Percentiles rank a stretch among this genome's conserved stretches.
These are phyloP conservation scores for Actinemys pallida DNA, from an alignment of 2,113 vertebrate genomes.

Conservation along the genomic window DNA sequence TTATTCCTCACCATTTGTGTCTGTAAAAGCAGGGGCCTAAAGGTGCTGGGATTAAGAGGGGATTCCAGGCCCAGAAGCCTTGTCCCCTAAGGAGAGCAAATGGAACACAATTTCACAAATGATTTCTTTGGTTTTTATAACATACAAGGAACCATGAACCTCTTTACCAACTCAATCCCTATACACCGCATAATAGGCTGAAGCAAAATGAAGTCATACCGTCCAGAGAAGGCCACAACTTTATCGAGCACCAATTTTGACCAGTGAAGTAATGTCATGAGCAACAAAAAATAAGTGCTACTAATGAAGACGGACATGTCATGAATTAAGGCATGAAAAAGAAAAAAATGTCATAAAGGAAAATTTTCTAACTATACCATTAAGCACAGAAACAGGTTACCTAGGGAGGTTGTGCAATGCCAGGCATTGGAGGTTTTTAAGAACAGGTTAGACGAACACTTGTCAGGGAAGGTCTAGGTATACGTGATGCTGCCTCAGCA, in stretches of 20 bases:
- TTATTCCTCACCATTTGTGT: background rate
- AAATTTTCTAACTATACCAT: background rate
- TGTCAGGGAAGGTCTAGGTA: background rate
- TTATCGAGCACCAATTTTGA: background rate
- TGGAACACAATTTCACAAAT: background rate
- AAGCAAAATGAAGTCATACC: background rate
- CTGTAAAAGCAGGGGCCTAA: background rate
- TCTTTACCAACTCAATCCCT: background rate
- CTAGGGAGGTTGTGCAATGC: background rate
- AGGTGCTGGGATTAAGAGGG: background rate
- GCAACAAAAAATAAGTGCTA: background rate
- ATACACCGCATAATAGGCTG: background rate
- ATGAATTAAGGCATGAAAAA: background rate
- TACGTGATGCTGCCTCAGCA: background rate
- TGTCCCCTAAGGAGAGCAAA: background rate
- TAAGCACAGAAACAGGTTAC: background rate
- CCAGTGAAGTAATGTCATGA: background rate
- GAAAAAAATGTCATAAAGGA: background rate
- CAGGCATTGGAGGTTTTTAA: background rate
- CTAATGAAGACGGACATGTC: background rate
- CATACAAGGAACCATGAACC: background rate
- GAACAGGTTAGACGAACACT: background rate
- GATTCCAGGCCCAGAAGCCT: background rate
- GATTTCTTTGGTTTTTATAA: background rate
- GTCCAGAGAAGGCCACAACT: rapidly evolving